phyloP scores from a whole-genome alignment of 2,113 vertebrate genomes.

The Elanus axillaris region DNA sequence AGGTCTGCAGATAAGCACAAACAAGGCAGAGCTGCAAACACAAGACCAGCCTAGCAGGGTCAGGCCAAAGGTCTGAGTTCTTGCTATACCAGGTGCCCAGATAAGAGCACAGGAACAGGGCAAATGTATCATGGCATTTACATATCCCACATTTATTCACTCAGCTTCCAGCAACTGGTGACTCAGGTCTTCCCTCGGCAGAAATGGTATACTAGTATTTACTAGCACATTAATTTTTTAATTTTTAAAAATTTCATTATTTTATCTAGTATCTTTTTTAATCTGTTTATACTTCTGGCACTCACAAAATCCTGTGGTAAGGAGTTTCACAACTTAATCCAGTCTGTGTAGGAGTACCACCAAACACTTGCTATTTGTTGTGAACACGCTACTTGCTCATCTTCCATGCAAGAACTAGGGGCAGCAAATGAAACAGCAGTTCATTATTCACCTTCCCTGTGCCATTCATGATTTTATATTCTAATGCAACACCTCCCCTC shows the following conservation, averaged over 20 bases:
- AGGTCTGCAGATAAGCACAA: slow-evolving; percentile 11
- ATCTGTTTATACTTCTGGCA: neutral
- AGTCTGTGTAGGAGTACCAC: neutral
- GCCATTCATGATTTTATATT: neutral
- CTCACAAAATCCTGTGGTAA: neutral
- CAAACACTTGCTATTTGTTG: neutral
- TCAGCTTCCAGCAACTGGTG: neutral
- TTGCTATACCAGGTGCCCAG: slow-evolving; percentile 19
- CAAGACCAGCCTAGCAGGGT: neutral
- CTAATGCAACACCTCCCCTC: neutral
- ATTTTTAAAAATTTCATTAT: neutral
- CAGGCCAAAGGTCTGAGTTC: slow-evolving; percentile 54
- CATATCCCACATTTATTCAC: neutral
- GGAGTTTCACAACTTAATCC: neutral
- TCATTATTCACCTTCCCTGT: neutral
- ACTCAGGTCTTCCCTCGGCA: neutral
- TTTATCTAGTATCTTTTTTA: neutral
- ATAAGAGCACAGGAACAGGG: slow-evolving; percentile 16
- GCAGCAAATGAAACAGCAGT: neutral
- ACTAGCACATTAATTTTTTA: neutral
- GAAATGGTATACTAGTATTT: neutral
- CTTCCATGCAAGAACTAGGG: neutral
- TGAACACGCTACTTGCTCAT: neutral
- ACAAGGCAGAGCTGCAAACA: slow-evolving; percentile 28
- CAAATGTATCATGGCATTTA: neutral